A percentile compares a stretch with the other conserved stretches of the same genome.
Evolutionary conservation across 1,140 invertebrate species (phyloP).

Genomic region (Lucilia cuprina): DNA sequence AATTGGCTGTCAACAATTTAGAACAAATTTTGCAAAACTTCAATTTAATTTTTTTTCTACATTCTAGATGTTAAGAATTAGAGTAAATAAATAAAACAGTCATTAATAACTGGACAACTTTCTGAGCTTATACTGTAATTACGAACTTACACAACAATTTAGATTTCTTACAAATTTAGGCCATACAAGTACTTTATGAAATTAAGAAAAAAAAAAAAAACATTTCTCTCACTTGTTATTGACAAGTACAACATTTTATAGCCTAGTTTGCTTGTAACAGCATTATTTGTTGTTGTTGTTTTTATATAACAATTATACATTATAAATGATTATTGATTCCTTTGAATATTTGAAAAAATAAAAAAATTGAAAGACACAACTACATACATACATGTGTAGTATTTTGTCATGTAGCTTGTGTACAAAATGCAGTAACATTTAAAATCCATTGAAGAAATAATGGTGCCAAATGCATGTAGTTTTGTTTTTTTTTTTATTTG

Average conservation of each 20-base stretch:
- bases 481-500: not conserved
- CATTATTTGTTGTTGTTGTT: not conserved
- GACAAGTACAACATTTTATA: not conserved
- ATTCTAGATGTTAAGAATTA: too few species aligned
- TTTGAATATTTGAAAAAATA: not conserved
- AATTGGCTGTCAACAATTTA: too few species aligned
- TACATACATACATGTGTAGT: not conserved
- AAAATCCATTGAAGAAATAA: not conserved
- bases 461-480: constrained; percentile 3
- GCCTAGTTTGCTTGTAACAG: not conserved
- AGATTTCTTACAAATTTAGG: too few species aligned
- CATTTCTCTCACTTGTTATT: too few species aligned
- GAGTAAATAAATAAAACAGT: too few species aligned
- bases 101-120: too few species aligned
- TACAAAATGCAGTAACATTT: constrained; percentile 1
- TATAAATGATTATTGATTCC: constrained; percentile 18
- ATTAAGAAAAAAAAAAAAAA: too few species aligned
- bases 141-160: too few species aligned
- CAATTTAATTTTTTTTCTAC: too few species aligned
- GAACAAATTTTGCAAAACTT: too few species aligned
- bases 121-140: too few species aligned
- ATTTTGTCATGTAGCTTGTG: not conserved
- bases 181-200: too few species aligned
- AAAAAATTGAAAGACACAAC: not conserved
- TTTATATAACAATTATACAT: not conserved